Evolutionary conservation across 2,113 vertebrate genomes (phyloP).

Genomic region (Hydrolagus affinis): DNA sequence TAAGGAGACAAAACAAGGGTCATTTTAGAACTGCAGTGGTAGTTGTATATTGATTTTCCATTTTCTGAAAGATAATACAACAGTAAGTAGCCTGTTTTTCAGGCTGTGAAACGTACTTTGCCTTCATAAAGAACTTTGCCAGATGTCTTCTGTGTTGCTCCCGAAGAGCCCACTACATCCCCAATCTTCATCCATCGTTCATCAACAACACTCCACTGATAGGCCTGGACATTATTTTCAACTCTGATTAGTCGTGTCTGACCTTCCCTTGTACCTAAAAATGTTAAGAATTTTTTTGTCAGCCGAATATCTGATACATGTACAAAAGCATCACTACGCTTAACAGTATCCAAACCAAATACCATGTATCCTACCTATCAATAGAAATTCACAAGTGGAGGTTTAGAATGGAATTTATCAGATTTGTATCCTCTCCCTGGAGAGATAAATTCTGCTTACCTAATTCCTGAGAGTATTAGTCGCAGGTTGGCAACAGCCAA

Average conservation of each 20-base stretch:
- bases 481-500: no score
- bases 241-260: conserved; percentile 69
- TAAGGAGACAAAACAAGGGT: no score
- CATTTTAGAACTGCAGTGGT: background rate
- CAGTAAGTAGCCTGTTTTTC: background rate
- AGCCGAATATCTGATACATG: no score
- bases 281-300: background rate
- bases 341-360: no score
- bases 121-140: conserved; percentile 87
- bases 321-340: no score
- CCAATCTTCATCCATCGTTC: conserved; percentile 91
- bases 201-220: conserved; percentile 67
- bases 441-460: no score
- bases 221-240: conserved; percentile 64
- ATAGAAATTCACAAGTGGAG: no score
- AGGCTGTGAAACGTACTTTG: conserved; percentile 61
- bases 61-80: conserved; percentile 28
- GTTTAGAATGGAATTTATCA: no score
- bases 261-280: conserved; percentile 61
- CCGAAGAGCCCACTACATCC: conserved; percentile 90
- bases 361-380: background rate
- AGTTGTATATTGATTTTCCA: background rate
- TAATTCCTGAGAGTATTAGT: no score
- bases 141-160: conserved; percentile 76
- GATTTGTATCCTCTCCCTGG: no score